Evolutionary conservation across 2,113 vertebrate genomes (phyloP).

Genomic region (Anser cygnoides): DNA sequence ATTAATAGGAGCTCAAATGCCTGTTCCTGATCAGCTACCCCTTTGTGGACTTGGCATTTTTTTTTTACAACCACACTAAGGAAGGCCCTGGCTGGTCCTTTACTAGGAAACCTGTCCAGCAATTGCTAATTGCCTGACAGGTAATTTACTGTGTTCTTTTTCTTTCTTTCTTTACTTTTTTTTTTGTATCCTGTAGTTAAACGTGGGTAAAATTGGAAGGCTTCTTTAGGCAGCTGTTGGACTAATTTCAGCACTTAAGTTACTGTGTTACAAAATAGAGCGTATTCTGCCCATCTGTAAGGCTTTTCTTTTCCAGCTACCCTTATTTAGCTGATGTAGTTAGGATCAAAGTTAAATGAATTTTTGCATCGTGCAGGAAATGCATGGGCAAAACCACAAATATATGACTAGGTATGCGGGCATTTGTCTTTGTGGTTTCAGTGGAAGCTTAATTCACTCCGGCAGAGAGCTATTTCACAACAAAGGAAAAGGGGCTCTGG

Average conservation of each 20-base stretch:
- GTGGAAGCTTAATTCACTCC: neutral
- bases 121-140: neutral
- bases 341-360: neutral
- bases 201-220: neutral
- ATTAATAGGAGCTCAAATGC: neutral
- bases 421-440: neutral
- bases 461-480: neutral
- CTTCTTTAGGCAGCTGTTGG: neutral
- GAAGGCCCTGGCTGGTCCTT: neutral
- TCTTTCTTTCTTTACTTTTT: too few relatives aligned
- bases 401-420: neutral
- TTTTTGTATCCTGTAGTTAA: neutral
- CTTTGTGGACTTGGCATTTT: fast-evolving
- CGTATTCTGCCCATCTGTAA: neutral
- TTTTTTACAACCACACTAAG: neutral
- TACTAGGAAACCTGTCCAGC: neutral
- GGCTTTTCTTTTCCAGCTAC: neutral
- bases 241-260: neutral
- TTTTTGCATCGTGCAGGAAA: neutral
- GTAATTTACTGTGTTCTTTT: neutral
- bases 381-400: too few relatives aligned
- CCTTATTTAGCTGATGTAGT: neutral
- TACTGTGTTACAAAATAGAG: neutral
- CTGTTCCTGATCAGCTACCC: neutral
- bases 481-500: neutral